Base-by-base conservation (phyloP, 2,888 invertebrate species). In the Caenorhabditis imperialis region DNA sequence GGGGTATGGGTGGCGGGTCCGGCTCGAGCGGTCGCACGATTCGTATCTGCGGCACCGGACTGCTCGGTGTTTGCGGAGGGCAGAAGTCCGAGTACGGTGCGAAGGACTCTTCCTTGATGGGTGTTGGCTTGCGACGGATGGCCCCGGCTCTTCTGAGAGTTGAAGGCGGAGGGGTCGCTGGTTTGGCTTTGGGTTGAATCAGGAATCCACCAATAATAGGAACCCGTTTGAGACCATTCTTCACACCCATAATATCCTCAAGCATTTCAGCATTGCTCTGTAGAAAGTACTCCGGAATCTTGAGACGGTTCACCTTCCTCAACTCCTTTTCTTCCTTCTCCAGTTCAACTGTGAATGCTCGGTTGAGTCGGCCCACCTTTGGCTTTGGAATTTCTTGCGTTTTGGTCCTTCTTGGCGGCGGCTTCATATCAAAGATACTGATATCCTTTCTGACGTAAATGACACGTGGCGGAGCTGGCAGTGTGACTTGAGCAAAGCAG, bases 211-310 rank as follows among this genome's bases (percentile, higher is more conserved):
- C 79, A 40, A 76, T 73, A 33, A 81, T 78, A 16, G 71, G 71
- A 16, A 81, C 81, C 45, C 75, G 71, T 58, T 76, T 78, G 60
- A 81, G 63, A 14, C 73, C 77, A 55, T 79, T 75, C 30, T 77
- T 78, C 1, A 77, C 62, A 37, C 67, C 70, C 40, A 70, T 76
- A 65, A 81, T 65, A 38, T 81, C 81, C 40, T 81, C 81, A 42
- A 75, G 50, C 44, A 65, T 50, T 22, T 75, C 72, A 18, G 79
- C 81, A 16, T 63, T 71, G 55, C 76, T 69, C 33, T 79, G 77
- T 27, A 80, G 44, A 61, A 82, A 82, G 50, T 77, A 75, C 44
- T 81, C 79, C 0, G 82, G 82, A 53, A 82, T 82, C 60, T 75
- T 70, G 22, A 82, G 70, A 5, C 78, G 71, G 47, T 74, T 77